phyloP scores from a whole-genome alignment of 1,140 invertebrate genomes.

The Calliphora vicina region DNA sequence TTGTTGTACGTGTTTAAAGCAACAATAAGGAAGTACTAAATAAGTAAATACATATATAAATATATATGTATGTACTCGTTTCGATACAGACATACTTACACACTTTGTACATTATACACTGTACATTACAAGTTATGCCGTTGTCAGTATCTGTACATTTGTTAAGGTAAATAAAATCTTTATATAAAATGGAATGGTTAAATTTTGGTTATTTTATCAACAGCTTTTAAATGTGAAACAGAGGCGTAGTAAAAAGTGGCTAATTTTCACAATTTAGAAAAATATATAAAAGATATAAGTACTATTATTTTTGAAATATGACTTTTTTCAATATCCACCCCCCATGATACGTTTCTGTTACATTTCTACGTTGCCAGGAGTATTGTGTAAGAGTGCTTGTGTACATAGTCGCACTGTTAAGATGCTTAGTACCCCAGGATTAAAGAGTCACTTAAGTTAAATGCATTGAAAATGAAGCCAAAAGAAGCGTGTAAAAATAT shows the following conservation, averaged over 20 bases:
- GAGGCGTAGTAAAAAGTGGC: background rate
- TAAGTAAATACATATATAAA: background rate
- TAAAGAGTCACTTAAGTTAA: conserved; percentile 63
- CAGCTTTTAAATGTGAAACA: background rate
- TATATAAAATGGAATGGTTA: background rate
- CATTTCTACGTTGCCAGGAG: background rate
- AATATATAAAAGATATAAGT: too few relatives aligned
- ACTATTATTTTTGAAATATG: too few relatives aligned
- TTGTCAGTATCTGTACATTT: background rate
- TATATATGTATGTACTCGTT: too few relatives aligned
- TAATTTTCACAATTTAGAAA: too few relatives aligned
- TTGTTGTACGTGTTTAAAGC: conserved; percentile 13
- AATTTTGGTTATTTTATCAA: background rate
- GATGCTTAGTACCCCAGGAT: conserved; percentile 54
- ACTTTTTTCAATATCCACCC: too few relatives aligned
- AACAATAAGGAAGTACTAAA: conserved; percentile 17
- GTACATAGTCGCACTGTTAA: background rate
- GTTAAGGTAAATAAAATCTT: background rate
- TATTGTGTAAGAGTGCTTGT: background rate
- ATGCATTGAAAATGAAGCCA: conserved; percentile 61
- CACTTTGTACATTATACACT: background rate
- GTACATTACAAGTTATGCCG: background rate
- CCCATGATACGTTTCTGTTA: background rate
- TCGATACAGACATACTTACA: too few relatives aligned
- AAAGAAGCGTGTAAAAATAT: conserved; percentile 60